Conservation (phyloP, 2,797 vertebrate genomes). For the Carduelis carduelis region DNA sequence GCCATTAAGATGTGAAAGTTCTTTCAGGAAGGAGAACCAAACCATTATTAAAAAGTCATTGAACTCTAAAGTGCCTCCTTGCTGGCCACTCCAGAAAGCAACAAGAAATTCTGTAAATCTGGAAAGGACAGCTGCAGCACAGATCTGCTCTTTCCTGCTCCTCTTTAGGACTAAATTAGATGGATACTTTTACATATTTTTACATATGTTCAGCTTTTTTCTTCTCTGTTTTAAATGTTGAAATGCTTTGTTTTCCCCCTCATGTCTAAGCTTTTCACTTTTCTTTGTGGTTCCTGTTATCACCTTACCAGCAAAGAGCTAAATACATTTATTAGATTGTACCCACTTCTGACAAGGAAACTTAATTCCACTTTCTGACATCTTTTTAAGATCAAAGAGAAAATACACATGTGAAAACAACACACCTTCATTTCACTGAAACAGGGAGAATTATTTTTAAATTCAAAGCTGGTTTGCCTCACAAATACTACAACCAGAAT, state of each 20-base stretch:
- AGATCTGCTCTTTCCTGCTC: background rate
- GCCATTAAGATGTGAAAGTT: background rate
- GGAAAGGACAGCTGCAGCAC: background rate
- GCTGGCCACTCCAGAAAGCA: background rate
- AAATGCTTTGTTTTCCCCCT: constrained; percentile 30
- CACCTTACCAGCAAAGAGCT: background rate
- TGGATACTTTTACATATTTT: constrained; percentile 50
- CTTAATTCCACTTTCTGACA: background rate
- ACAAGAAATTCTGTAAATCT: background rate
- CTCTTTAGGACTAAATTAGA: constrained; percentile 13
- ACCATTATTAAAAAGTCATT: background rate
- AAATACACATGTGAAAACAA: background rate
- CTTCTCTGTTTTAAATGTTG: background rate
- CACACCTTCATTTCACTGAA: background rate
- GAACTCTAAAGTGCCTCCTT: background rate
- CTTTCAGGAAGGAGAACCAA: background rate
- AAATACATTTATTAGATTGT: background rate
- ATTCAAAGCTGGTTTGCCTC: constrained; percentile 3
- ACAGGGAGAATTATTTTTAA: background rate
- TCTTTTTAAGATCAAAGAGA: constrained; percentile 12
- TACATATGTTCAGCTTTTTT: constrained; percentile 39
- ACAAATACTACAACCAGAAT: background rate
- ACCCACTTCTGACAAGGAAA: background rate
- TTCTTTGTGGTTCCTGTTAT: background rate
- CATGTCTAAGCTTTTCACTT: background rate